Evolutionary conservation across 2,888 invertebrate genomes (phyloP), one percentile per base, ranked within the genome.

Genomic region (Mesoligia furuncula): DNA sequence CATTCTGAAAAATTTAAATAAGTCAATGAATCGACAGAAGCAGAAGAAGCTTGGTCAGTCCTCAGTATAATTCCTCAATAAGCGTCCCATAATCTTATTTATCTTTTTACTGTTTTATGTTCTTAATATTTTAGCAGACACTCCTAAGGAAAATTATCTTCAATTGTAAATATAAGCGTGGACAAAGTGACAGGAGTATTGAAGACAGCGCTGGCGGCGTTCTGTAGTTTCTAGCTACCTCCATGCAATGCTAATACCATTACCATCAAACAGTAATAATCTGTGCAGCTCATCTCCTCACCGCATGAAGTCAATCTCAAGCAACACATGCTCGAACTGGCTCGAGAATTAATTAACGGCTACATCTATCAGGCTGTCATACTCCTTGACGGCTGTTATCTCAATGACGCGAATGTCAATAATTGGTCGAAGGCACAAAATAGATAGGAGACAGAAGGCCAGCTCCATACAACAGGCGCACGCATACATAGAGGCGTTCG

Each of bases 281-380:
- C 81, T n/a, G 20, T 48, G 39, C 59, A 51, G 51, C 17, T 36
- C 79, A 77, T 79, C 80, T 68, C 54, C 71, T 61, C 48, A 73
- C 39, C 54, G 24, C 61, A 59, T 45, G 64, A 39, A 75, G 83
- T 82, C 87, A 81, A 82, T 83, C 84, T 73, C 64, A 39, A 62
- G 62, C 64, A 64, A 80, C 83, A 83, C 79, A 79, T 72, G 73
- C 67, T 64, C 62, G 64, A 77, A 62, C 39, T 72, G 65, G 48
- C 66, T 70, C 51, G 69, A 70, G 73, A 85, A 88, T 90, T 86
- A 88, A 90, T 90, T 90, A 90, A 89, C 83, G 73, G 74, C 82
- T 72, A 85, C 88, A 90, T 89, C 85, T 83, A 85, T 87, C 79
- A 82, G 73, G 42, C 75, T 85, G 87, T 84, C 88, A 85, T 82